phyloP scores from a whole-genome alignment of 2,113 vertebrate species.

The Carlito syrichta region DNA sequence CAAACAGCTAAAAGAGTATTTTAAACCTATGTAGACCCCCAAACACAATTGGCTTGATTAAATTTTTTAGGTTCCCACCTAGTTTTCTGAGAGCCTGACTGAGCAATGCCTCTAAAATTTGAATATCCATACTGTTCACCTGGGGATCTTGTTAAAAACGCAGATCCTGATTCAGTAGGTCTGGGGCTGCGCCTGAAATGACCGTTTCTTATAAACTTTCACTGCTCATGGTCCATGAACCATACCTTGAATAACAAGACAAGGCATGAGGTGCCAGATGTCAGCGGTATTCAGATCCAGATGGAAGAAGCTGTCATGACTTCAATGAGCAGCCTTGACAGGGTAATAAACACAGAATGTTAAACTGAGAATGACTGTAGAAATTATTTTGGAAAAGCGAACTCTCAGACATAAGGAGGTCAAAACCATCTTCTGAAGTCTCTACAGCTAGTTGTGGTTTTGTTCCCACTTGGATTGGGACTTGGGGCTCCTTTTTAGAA shows the following conservation, averaged over 20 bases:
- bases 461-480: neutral
- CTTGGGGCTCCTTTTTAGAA: neutral
- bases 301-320: neutral
- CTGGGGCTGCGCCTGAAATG: neutral
- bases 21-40: neutral
- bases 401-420: neutral
- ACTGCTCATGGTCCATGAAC: neutral
- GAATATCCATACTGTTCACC: neutral
- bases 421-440: neutral
- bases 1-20: neutral
- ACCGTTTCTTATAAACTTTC: neutral
- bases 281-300: neutral
- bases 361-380: neutral
- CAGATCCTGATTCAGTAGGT: neutral
- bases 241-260: neutral
- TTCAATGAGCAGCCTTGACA: accelerated
- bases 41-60: neutral
- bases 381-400: neutral
- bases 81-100: neutral
- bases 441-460: neutral
- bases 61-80: neutral
- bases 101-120: neutral
- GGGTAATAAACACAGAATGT: neutral
- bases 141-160: neutral
- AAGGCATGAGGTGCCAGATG: neutral